Evolutionary conservation across 1,140 invertebrate species (phyloP), one percentile per base, ranked within the genome.

Genomic region (Drosophila melanica): DNA sequence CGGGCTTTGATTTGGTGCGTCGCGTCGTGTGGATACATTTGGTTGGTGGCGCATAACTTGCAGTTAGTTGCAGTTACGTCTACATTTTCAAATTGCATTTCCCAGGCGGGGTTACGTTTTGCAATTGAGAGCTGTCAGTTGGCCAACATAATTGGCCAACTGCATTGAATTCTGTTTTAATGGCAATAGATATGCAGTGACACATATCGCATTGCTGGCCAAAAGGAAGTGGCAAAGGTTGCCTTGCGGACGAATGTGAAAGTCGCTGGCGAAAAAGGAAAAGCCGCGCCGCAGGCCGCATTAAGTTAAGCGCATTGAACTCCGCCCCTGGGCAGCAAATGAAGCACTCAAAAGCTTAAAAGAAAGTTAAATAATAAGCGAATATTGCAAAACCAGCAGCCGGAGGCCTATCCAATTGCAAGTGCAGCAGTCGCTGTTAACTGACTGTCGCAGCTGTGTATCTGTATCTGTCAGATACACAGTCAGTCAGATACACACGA

Each of bases 361-460:
- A 86, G 79, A 87, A 87, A 89, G 84, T 87, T 87, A 73, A 89
- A 69, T 84, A 79, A 80, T 70, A 73, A 78, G 63, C 60, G 47
- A 81, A 58, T 64, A 79, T 75, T 58, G 65, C 64, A 69, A 68
- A 77, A 62, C 11, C 66, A 62, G 20, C 57, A 41, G 41, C 64
- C 55, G 41, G 57, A 53, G 58, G 72, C 59, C 58, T 70, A 75
- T 50, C 44, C 50, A 74, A 54, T 70, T 64, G 53, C 67, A 58
- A 33, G 14, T 55, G 54, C 51, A 54, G 44, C 39, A n/a, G 10
- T 14, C 41, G 23, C 44, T 4, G 12, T 18, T n/a, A 11, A 39
- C 54, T 41, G 33, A 41, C 12, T 59, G 55, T 68, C 55, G 60
- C 30, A 50, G n/a, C 30, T 51, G 42, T 16, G 69, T 66, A 65